Evolutionary conservation across 2,113 vertebrate genomes (phyloP).

Genomic region (Gopherus evgoodei): DNA sequence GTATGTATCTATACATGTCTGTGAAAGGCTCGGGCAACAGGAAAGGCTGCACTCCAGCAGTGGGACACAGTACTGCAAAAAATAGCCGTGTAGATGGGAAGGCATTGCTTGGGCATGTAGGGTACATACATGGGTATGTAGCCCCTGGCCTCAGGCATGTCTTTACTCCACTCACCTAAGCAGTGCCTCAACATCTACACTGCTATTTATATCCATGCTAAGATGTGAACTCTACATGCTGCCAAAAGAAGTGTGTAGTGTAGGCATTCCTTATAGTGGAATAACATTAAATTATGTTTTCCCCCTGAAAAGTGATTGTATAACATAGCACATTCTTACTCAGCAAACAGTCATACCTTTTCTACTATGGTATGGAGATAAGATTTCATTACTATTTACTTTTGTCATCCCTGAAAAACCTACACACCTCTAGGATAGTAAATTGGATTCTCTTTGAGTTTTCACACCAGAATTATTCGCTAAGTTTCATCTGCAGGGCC

Average conservation of each 20-base stretch:
- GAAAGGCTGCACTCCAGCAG: background rate
- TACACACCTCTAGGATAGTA: background rate
- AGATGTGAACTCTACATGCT: background rate
- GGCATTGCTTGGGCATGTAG: background rate
- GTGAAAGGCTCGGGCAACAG: background rate
- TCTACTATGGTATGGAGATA: too few species aligned
- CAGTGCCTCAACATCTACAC: background rate
- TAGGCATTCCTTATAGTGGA: background rate
- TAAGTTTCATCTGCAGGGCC: background rate
- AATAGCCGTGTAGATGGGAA: background rate
- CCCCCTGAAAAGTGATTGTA: background rate
- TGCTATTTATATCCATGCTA: background rate
- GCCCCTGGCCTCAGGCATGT: background rate
- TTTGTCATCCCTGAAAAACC: background rate
- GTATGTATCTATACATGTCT: background rate
- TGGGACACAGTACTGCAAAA: background rate
- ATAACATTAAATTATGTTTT: slow-evolving; percentile 15
- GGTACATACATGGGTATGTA: too few species aligned
- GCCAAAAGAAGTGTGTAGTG: background rate
- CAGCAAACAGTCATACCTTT: background rate
- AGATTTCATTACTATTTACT: background rate
- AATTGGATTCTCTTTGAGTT: background rate
- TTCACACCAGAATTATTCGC: background rate
- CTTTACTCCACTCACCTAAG: background rate
- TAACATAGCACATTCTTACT: background rate